Conservation (phyloP, 2,797 vertebrate species). For the Pipistrellus pygmaeus region DNA sequence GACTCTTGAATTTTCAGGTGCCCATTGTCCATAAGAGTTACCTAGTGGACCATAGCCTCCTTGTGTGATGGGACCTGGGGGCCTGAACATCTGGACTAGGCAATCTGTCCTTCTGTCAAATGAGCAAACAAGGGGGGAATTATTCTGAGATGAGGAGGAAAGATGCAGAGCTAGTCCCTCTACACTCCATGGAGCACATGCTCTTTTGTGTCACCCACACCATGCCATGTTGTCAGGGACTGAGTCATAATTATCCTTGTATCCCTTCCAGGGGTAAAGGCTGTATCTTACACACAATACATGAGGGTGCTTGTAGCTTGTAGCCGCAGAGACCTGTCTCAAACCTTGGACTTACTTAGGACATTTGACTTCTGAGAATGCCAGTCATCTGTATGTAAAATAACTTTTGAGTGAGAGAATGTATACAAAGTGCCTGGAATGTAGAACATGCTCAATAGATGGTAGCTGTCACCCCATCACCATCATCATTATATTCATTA, state of each 20-base stretch:
- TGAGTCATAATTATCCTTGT: not conserved
- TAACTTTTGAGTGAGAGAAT: conserved; percentile 5
- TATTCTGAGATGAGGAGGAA: not conserved
- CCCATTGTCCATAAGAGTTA: not conserved
- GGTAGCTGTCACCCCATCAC: not conserved
- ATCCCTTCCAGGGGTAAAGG: not conserved
- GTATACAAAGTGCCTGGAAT: not conserved
- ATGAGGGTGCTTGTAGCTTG: not conserved
- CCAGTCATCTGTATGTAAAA: not conserved
- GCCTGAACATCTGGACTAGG: not conserved
- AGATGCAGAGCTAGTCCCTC: not conserved
- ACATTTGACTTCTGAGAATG: not conserved
- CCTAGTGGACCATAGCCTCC: not conserved
- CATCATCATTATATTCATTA: not conserved
- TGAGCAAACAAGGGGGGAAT: conserved; percentile 14
- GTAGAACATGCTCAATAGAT: not conserved
- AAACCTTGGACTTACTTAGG: conserved; percentile 1
- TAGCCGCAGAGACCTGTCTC: not conserved
- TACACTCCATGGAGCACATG: not conserved
- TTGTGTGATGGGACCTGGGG: not conserved
- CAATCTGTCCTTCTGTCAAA: not conserved
- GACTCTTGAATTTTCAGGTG: not conserved
- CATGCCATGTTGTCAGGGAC: not conserved
- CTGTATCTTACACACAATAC: not conserved
- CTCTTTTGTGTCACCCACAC: not conserved